A percentile compares a stretch with the other conserved stretches of the same genome.
Evolutionary conservation across 2,888 invertebrate species (phyloP).

Genomic region (Cheilosia variabilis): DNA sequence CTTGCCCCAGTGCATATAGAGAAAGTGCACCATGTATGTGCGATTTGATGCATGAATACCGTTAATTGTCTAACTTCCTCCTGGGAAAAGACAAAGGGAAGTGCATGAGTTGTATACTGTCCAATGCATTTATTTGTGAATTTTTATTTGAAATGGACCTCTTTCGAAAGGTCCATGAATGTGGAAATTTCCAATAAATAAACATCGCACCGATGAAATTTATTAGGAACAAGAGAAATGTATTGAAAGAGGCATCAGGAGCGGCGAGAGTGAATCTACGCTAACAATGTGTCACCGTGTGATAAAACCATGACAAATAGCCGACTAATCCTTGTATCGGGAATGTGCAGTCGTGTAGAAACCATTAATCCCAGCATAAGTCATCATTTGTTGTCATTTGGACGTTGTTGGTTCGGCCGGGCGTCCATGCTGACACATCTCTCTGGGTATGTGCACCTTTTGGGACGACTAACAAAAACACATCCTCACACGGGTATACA

Average conservation of each 20-base stretch:
- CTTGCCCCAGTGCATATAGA: not conserved
- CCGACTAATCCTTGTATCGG: conserved; percentile 69
- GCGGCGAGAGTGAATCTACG: conserved; percentile 37
- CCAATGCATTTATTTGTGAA: conserved; percentile 16
- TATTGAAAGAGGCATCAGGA: conserved; percentile 13
- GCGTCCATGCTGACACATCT: not conserved
- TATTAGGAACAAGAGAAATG: conserved; percentile 7
- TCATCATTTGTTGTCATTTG: conserved; percentile 70
- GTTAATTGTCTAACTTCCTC: conserved; percentile 51
- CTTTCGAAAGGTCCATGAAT: not conserved
- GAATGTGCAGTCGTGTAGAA: conserved; percentile 73
- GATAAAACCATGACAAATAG: conserved; percentile 72
- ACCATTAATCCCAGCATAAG: conserved; percentile 71
- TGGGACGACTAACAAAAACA: not conserved
- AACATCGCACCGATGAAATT: conserved; percentile 7
- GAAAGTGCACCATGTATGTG: not conserved
- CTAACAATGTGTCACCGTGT: conserved; percentile 69
- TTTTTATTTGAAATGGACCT: conserved; percentile 15
- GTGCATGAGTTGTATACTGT: conserved; percentile 1
- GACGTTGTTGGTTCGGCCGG: not conserved
- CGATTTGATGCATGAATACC: conserved; percentile 37
- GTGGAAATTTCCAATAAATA: not conserved
- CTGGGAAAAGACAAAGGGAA: conserved; percentile 25
- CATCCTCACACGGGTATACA: not conserved
- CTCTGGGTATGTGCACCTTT: conserved; percentile 40